Evolutionary conservation across 2,113 vertebrate genomes (phyloP).

Genomic region (Solenodon paradoxus): DNA sequence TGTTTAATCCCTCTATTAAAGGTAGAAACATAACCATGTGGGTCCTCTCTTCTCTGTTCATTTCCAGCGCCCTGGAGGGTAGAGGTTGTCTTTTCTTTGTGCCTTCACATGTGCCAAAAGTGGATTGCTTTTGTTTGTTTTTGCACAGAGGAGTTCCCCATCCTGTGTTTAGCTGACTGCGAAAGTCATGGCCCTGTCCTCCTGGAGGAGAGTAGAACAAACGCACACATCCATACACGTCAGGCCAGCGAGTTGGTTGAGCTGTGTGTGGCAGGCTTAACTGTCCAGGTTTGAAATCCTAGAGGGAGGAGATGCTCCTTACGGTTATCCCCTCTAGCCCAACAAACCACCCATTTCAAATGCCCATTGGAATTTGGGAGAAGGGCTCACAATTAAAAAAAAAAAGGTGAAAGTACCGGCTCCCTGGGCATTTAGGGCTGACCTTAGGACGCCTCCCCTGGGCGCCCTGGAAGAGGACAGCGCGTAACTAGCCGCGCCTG

Average conservation of each 20-base stretch:
- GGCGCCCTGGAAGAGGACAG: accelerated
- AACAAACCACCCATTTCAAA: not conserved
- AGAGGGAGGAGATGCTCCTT: not conserved
- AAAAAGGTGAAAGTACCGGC: no score
- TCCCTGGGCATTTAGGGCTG: not conserved
- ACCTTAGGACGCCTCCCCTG: not conserved
- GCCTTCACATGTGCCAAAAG: not conserved
- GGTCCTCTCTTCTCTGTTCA: not conserved
- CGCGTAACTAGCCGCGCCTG: slow-evolving; percentile 30
- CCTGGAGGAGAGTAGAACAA: no score
- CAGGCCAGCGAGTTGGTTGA: no score
- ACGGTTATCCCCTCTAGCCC: not conserved
- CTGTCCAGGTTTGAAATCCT: not conserved
- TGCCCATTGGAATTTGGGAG: not conserved
- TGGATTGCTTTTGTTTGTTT: not conserved
- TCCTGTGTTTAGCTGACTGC: not conserved
- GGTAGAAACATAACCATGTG: not conserved
- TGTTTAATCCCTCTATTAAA: not conserved
- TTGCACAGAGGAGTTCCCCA: not conserved
- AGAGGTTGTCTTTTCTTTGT: not conserved
- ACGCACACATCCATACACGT: no score
- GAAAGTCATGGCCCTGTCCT: no score
- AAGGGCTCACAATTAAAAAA: not conserved
- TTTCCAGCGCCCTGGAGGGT: not conserved
- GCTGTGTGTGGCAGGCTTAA: not conserved